Conservation (phyloP, 2,113 vertebrate genomes). For the Oxygymnocypris stewartii region DNA sequence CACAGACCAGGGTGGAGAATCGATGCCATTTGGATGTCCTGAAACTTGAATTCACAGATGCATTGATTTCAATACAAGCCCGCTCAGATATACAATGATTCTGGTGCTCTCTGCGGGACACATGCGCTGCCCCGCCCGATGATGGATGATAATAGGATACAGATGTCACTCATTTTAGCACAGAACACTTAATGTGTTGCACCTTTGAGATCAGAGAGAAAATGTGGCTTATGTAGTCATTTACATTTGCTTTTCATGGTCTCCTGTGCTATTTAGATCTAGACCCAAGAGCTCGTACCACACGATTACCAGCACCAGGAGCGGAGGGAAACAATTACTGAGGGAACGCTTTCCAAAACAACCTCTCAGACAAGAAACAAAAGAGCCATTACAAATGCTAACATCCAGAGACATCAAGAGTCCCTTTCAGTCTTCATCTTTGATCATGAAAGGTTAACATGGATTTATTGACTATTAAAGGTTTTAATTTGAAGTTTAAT, state of each 20-base stretch:
- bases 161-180: constrained; percentile 47
- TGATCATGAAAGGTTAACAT: constrained; percentile 1
- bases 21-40: constrained; percentile 10
- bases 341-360: constrained; percentile 27
- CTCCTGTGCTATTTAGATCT: constrained; percentile 18
- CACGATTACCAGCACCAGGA: constrained; percentile 8
- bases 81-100: neutral
- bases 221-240: neutral
- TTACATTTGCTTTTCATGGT: constrained; percentile 7
- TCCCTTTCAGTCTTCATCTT: constrained; percentile 7
- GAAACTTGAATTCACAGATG: neutral
- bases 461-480: constrained; percentile 7
- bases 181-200: constrained; percentile 24
- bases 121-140: constrained; percentile 12
- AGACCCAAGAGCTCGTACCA: constrained; percentile 8
- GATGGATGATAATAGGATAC: constrained; percentile 49
- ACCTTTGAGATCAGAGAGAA: constrained; percentile 44
- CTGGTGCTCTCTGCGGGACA: neutral
- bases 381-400: constrained; percentile 26
- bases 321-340: constrained; percentile 32
- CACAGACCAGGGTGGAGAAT: neutral
- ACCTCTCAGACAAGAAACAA: constrained; percentile 22
- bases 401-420: constrained; percentile 17
- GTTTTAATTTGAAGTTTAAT: neutral
- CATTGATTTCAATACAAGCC: constrained; percentile 1